A percentile compares a stretch with the other conserved stretches of the same genome.
These are phyloP conservation scores for Callocephalon fimbriatum DNA, from an alignment of 2,113 vertebrate genomes.

Conservation along the genomic window DNA sequence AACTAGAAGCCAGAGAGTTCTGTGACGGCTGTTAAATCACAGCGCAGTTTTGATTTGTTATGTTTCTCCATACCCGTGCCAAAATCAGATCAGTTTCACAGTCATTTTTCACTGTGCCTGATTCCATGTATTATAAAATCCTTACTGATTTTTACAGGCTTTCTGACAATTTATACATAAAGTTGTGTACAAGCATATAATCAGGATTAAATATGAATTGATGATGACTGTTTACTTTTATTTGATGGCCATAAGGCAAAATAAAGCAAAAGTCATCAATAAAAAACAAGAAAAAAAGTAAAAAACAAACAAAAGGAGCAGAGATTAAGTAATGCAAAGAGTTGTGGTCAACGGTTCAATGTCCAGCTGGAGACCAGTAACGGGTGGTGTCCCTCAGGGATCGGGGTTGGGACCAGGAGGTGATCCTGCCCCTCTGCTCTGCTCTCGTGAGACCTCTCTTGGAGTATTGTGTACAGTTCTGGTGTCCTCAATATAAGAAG, in stretches of 20 bases:
- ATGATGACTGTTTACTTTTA: neutral
- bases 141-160: neutral
- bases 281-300: neutral
- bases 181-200: neutral
- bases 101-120: neutral
- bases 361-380: too few relatives aligned
- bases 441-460: too few relatives aligned
- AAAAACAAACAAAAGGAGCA: neutral
- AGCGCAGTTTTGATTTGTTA: neutral
- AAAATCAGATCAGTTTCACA: neutral
- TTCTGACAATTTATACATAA: neutral
- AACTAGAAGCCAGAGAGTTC: neutral
- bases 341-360: too few relatives aligned
- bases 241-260: neutral
- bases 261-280: neutral
- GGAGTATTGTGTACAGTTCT: too few relatives aligned
- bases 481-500: too few relatives aligned
- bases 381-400: too few relatives aligned
- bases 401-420: too few relatives aligned
- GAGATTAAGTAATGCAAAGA: neutral
- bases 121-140: neutral
- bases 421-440: too few relatives aligned
- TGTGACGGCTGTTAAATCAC: neutral
- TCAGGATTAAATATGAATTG: neutral
- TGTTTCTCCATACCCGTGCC: neutral